These are phyloP conservation scores for Phainopepla nitens DNA, from an alignment of 2,113 vertebrate species.

Conservation along the genomic window DNA sequence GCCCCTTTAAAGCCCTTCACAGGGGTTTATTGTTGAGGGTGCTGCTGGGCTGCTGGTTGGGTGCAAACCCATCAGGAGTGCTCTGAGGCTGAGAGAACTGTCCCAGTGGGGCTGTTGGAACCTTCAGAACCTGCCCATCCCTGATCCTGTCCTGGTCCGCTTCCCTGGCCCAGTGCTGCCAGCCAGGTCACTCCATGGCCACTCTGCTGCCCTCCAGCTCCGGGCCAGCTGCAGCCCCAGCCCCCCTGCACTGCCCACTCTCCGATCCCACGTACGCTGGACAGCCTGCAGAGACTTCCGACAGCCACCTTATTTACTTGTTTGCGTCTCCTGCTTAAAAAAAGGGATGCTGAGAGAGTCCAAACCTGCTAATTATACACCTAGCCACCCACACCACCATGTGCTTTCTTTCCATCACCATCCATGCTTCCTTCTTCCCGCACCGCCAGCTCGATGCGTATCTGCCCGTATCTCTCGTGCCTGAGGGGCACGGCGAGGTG, in stretches of 20 bases:
- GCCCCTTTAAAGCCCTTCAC: not conserved
- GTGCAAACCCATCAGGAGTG: not conserved
- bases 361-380: constrained; percentile 27
- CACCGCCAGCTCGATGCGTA: not conserved
- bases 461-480: not conserved
- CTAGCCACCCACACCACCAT: not conserved
- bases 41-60: not conserved
- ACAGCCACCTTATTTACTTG: not conserved
- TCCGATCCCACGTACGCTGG: not conserved
- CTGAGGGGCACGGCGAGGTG: not conserved
- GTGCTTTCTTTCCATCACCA: not conserved
- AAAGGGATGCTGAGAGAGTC: not conserved
- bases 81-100: not conserved
- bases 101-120: not conserved
- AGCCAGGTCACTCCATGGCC: not conserved
- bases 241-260: too few species aligned
- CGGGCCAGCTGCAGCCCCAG: not conserved
- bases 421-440: not conserved
- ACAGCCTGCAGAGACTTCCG: not conserved
- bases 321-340: not conserved
- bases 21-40: not conserved
- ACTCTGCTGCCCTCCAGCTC: not conserved
- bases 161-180: accelerated
- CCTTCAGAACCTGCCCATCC: not conserved
- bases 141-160: too few species aligned